Evolutionary conservation across 1,140 invertebrate species (phyloP), one percentile per base, ranked within the genome.

Genomic region (Drosophila equinoxialis): DNA sequence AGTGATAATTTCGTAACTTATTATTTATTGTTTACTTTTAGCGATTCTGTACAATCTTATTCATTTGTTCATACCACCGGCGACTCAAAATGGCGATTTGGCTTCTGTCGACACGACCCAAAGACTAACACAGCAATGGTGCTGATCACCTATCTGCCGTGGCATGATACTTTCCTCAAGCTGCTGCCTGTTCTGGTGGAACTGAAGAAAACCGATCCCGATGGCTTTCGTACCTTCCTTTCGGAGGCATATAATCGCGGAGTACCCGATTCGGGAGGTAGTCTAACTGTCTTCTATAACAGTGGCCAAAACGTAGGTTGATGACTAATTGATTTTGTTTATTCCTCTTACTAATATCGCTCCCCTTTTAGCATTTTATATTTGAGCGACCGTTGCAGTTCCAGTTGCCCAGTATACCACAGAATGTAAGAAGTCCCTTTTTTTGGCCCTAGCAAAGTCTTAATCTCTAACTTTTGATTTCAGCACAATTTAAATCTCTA

Each of bases 131-230:
- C 95, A 45, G 95, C 96, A 65, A 93, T 97, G 79, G 95, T 97
- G 48, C 90, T 98, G 57, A 93, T 97, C 68, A 98, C 97, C 84
- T 96, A 96, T 92, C 93, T 99, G 77, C 98, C 98, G 74, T 99
- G 98, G 98, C 98, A 98, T 92, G 97, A 98, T 93, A 96, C 96
- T 79, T 99, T 99, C 94, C 98, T 98, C 91, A 97, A 97, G 95
- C 95, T 94, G 92, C 93, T 94, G 70, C 70, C 70, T 59, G 71
- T 90, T 35, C 62, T 92, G 20, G 77, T 74, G 10, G 87, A 91
- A 39, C 63, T 92, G 30, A 72, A 76, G 57, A 72, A 82, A 4
- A 82, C 65, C 4, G 92, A 93, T 76, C 68, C 69, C 35, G 67
- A 76, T 64, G 87, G 91, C 2, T 92, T 92, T 65, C 93, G 93